Evolutionary conservation across 92 coral and sea anemone genomes (phyloP).

Genomic region (Hydrozoanthus gracilis): DNA sequence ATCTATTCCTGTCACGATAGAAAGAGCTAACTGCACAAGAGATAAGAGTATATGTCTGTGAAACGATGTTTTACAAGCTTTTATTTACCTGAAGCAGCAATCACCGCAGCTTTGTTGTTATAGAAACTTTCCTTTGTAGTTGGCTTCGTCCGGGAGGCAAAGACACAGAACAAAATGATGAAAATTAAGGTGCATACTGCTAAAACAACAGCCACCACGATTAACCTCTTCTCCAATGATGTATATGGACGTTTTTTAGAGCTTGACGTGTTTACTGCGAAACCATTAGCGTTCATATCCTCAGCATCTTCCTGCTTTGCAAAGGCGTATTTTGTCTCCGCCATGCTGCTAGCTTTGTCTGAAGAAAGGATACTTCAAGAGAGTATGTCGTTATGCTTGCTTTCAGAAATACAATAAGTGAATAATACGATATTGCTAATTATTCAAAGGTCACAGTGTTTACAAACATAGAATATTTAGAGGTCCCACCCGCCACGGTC

Average conservation of each 20-base stretch:
- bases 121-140: background rate
- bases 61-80: background rate
- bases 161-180: constrained; percentile 23
- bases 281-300: background rate
- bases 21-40: background rate
- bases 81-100: constrained; percentile 37
- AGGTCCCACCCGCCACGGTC: background rate
- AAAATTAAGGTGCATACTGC: constrained; percentile 19
- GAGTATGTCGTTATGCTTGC: constrained; percentile 31
- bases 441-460: constrained; percentile 4
- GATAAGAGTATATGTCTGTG: constrained; percentile 3
- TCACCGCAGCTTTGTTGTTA: constrained; percentile 40
- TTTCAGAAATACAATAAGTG: constrained; percentile 35
- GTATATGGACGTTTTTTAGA: constrained; percentile 14
- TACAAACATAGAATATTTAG: background rate
- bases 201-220: background rate
- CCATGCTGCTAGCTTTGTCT: constrained; percentile 1
- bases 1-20: constrained; percentile 6
- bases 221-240: constrained; percentile 24
- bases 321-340: constrained; percentile 34
- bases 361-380: background rate
- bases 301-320: constrained; percentile 17
- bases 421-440: constrained; percentile 1
- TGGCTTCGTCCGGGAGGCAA: background rate
- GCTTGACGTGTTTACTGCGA: background rate